Evolutionary conservation across 2,888 invertebrate genomes (phyloP), one percentile per base, ranked within the genome.

Genomic region (Hemaris fuciformis): DNA sequence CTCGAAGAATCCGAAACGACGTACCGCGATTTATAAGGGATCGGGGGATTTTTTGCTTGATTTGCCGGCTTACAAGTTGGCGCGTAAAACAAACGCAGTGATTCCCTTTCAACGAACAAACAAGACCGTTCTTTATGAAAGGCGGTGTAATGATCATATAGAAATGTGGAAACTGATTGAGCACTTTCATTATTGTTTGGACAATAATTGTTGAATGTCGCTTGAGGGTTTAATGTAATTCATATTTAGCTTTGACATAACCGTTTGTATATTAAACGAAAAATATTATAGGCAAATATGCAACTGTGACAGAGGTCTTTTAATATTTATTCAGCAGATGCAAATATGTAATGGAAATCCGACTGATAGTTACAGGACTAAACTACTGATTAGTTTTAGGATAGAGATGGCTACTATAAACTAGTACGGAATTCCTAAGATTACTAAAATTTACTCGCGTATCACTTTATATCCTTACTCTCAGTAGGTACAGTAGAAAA

Each of bases 1-100:
- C 75, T 69, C 64, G 70, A 79, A 76, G 79, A 84, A 84, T 82
- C 79, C 76, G 76, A 83, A 74, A 73, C 79, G 74, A 71, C 76
- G 73, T 76, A 77, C 79, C 77, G 76, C 72, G 75, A 80, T 81
- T 82, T 82, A 74, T 77, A 77, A 71, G 73, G 77, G 75, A 48
- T 53, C 69, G 62, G 63, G 62, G 62, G 63, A 42, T 74, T 80
- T 85, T 83, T 83, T 80, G 71, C 70, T 67, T 72, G 68, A 80
- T 76, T 80, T 78, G 79, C 79, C 77, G 74, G 76, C 70, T 72
- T 61, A 61, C 62, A 66, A 63, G 70, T 69, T 61, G 67, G 66
- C 67, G 68, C 67, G 68, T 71, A 74, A 76, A 81, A 80, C 76
- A 79, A 82, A 79, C 71, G 73, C 66, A 73, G 70, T 66, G 68